phyloP scores from a whole-genome alignment of 2,113 vertebrate species.

The Gopherus flavomarginatus region DNA sequence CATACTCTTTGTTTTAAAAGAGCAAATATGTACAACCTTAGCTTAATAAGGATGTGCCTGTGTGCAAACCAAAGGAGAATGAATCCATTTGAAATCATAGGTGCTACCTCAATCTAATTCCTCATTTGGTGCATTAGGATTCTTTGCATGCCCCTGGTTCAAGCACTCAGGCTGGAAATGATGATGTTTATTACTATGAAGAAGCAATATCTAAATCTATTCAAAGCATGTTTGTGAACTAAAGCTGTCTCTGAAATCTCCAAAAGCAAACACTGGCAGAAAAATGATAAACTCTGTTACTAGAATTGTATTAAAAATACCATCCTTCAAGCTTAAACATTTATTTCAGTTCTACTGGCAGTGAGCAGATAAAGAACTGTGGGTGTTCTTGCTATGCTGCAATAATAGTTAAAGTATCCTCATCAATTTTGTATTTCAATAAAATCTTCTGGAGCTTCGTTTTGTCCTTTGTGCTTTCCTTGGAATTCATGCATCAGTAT shows the following conservation, averaged over 20 bases:
- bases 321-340: neutral
- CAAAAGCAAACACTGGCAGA: neutral
- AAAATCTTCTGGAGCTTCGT: constrained; percentile 15
- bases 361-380: neutral
- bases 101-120: neutral
- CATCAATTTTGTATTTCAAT: neutral
- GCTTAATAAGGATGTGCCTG: neutral
- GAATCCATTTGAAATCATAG: neutral
- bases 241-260: neutral
- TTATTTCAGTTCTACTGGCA: neutral
- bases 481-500: neutral
- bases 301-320: neutral
- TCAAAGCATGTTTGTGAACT: neutral
- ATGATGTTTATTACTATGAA: neutral
- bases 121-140: neutral
- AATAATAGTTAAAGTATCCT: neutral
- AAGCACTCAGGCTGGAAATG: neutral
- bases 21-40: neutral
- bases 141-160: neutral
- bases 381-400: neutral
- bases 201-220: neutral
- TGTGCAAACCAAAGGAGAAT: neutral
- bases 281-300: neutral
- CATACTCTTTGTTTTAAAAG: neutral
- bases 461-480: neutral